Conservation (phyloP, 1,140 invertebrate species). For the Parasteatoda tepidariorum region DNA sequence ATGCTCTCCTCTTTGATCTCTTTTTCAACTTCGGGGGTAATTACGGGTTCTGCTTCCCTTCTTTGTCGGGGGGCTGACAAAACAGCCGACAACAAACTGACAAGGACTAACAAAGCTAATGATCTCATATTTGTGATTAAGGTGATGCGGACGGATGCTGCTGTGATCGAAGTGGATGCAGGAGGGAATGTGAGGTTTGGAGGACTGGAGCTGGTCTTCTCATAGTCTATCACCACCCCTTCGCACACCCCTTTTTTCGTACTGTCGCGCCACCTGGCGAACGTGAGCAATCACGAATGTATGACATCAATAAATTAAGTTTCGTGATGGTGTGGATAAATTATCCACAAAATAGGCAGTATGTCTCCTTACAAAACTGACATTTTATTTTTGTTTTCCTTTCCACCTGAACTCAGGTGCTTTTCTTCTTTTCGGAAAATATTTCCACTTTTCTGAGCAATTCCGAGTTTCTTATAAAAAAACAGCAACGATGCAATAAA, state of each 20-base stretch:
- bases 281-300: neutral
- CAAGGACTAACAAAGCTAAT: neutral
- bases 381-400: slow-evolving; percentile 7
- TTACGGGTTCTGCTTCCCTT: neutral
- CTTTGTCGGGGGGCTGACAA: slow-evolving; percentile 11
- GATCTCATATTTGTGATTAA: slow-evolving; percentile 7
- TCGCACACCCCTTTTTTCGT: neutral
- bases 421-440: slow-evolving; percentile 3
- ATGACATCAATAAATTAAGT: slow-evolving; percentile 9
- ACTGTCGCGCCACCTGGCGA: slow-evolving; percentile 19
- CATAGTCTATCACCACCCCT: slow-evolving; percentile 17
- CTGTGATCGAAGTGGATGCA: neutral
- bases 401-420: slow-evolving; percentile 5
- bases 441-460: neutral
- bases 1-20: slow-evolving; percentile 6
- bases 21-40: neutral
- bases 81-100: neutral
- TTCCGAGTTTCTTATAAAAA: too few species aligned
- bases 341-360: slow-evolving; percentile 12
- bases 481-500: too few species aligned
- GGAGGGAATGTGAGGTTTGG: neutral
- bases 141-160: slow-evolving; percentile 10
- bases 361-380: slow-evolving; percentile 10
- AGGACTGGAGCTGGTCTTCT: slow-evolving; percentile 11
- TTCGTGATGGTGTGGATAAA: slow-evolving; percentile 35